Percentiles rank a stretch among this genome's conserved stretches.
Evolutionary conservation across 2,888 invertebrate genomes (phyloP).

Genomic region (Myathropa florea): DNA sequence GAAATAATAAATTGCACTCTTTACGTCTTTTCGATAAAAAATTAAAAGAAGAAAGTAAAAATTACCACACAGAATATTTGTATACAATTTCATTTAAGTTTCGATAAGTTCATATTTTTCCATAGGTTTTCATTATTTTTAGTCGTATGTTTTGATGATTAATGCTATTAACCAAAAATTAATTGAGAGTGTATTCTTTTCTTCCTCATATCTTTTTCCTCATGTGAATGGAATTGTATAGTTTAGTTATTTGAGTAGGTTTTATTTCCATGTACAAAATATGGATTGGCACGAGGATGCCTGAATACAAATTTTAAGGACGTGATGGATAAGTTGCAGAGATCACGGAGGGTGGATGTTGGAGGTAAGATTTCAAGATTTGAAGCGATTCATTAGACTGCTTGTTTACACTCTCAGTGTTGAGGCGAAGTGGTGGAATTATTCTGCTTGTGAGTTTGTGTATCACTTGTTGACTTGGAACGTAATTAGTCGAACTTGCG

Average conservation of each 20-base stretch:
- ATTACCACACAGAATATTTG: slow-evolving; percentile 29
- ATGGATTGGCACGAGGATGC: background rate
- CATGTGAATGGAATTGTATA: background rate
- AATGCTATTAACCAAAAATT: slow-evolving; percentile 49
- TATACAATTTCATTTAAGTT: slow-evolving; percentile 1
- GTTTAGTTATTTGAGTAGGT: background rate
- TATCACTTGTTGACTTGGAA: too few species aligned
- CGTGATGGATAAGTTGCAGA: background rate
- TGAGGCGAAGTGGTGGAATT: background rate
- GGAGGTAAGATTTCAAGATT: background rate
- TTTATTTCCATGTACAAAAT: background rate
- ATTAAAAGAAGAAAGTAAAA: slow-evolving; percentile 10
- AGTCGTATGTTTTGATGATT: background rate
- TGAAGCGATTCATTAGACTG: background rate
- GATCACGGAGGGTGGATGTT: background rate
- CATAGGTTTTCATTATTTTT: background rate
- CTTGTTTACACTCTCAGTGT: background rate
- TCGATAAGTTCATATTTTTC: background rate
- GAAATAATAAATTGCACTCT: slow-evolving; percentile 64
- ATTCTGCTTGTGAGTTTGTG: background rate
- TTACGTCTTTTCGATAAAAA: slow-evolving; percentile 36
- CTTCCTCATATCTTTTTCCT: too few species aligned
- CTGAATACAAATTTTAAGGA: background rate
- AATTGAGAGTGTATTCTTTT: background rate
- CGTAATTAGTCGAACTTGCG: too few species aligned